These are phyloP conservation scores for Podocnemis expansa DNA, from an alignment of 2,113 vertebrate species.

Conservation along the genomic window DNA sequence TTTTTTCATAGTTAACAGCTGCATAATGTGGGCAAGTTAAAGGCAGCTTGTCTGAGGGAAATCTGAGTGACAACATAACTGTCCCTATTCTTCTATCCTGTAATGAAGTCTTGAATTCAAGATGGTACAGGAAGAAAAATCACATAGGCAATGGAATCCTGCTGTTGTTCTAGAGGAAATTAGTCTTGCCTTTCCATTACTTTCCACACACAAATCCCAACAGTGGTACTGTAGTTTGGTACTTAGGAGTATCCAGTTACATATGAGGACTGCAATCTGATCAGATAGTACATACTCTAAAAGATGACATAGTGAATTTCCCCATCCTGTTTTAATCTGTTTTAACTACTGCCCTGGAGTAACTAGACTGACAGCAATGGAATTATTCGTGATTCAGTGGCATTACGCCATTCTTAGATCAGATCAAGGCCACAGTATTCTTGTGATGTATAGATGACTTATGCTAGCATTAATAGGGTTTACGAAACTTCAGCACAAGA, in stretches of 20 bases:
- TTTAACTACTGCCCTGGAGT: not conserved
- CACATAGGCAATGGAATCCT: not conserved
- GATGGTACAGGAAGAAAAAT: not conserved
- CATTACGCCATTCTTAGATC: not conserved
- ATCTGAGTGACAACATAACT: not conserved
- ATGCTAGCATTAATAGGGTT: not conserved
- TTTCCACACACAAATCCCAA: not conserved
- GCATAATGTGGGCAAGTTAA: not conserved
- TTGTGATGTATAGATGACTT: not conserved
- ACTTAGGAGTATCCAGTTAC: not conserved
- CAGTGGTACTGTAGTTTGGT: not conserved
- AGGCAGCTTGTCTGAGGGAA: not conserved
- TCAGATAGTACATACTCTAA: not conserved
- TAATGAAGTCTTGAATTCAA: not conserved
- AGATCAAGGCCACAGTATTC: not conserved
- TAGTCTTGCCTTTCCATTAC: rapidly evolving
- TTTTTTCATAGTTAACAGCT: not conserved
- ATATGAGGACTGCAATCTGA: not conserved
- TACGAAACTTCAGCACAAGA: not conserved
- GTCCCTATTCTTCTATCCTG: not conserved
- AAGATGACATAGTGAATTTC: not conserved
- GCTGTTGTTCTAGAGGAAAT: not conserved
- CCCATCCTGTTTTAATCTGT: not conserved
- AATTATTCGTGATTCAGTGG: not conserved
- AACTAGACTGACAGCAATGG: not conserved